Evolutionary conservation across 1,140 invertebrate genomes (phyloP).

Genomic region (Streblospio benedicti): DNA sequence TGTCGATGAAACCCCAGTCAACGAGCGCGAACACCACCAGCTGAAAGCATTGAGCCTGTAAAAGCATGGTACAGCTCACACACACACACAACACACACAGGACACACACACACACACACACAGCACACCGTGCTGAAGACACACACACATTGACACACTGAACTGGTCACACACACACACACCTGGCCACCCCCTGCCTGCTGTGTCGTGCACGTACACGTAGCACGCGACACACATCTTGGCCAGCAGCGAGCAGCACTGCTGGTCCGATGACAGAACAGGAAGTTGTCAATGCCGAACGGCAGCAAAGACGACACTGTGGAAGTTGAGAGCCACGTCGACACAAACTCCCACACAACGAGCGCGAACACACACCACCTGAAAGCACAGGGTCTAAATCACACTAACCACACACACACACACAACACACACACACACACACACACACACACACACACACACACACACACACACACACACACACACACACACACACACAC

Average conservation of each 20-base stretch:
- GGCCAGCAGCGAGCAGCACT: not conserved
- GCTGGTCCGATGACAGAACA: not conserved
- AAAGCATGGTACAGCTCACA: too few relatives aligned
- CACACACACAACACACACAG: too few relatives aligned
- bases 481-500: too few relatives aligned
- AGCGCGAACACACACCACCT: constrained; percentile 7
- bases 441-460: too few relatives aligned
- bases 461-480: too few relatives aligned
- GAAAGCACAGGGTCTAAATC: constrained; percentile 1
- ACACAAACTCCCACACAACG: constrained; percentile 7
- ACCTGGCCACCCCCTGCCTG: too few relatives aligned
- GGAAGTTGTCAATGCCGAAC: constrained; percentile 3
- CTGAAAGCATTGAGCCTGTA: not conserved
- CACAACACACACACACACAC: too few relatives aligned
- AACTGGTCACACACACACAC: too few relatives aligned
- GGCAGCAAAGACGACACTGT: not conserved
- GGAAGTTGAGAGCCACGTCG: constrained; percentile 11
- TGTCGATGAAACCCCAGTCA: constrained; percentile 11
- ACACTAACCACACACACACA: too few relatives aligned
- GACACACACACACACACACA: too few relatives aligned
- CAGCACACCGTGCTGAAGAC: too few relatives aligned
- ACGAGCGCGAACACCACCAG: constrained; percentile 7
- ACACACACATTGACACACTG: too few relatives aligned
- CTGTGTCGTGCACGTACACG: not conserved
- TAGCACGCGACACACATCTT: not conserved